These are phyloP conservation scores for Amblyjoppa proteus DNA, from an alignment of 2,888 invertebrate genomes.

Conservation along the genomic window DNA sequence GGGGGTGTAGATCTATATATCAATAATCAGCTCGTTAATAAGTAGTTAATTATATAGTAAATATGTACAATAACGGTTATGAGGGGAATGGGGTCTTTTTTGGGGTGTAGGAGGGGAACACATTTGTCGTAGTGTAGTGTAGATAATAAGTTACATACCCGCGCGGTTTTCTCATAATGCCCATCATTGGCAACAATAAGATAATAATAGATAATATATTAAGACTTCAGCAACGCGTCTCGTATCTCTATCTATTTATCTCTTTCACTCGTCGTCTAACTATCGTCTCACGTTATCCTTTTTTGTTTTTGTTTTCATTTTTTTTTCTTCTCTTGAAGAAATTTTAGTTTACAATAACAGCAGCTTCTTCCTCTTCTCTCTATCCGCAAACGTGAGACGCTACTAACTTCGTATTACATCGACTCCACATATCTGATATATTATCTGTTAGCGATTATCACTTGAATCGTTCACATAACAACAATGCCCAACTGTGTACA, in stretches of 20 bases:
- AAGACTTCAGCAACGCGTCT: constrained; percentile 78
- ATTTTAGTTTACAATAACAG: constrained; percentile 65
- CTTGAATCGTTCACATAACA: constrained; percentile 80
- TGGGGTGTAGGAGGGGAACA: constrained; percentile 34
- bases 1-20: constrained; percentile 52
- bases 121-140: constrained; percentile 67
- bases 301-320: constrained; percentile 9
- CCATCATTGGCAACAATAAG: constrained; percentile 84
- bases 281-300: constrained; percentile 62
- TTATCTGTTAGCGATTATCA: constrained; percentile 81
- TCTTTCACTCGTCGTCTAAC: constrained; percentile 60
- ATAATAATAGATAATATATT: constrained; percentile 84
- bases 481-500: constrained; percentile 84
- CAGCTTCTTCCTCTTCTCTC: constrained; percentile 22
- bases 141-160: constrained; percentile 82
- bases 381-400: constrained; percentile 50
- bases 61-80: constrained; percentile 74
- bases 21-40: constrained; percentile 59
- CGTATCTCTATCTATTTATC: constrained; percentile 67
- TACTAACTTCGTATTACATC: constrained; percentile 68
- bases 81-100: constrained; percentile 53
- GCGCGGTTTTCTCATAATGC: constrained; percentile 83
- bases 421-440: constrained; percentile 76
- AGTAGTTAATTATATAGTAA: constrained; percentile 65
- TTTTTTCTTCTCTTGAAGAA: constrained; percentile 31